These are phyloP conservation scores for Apodemia duryi DNA, from an alignment of 2,888 invertebrate genomes.

Conservation along the genomic window DNA sequence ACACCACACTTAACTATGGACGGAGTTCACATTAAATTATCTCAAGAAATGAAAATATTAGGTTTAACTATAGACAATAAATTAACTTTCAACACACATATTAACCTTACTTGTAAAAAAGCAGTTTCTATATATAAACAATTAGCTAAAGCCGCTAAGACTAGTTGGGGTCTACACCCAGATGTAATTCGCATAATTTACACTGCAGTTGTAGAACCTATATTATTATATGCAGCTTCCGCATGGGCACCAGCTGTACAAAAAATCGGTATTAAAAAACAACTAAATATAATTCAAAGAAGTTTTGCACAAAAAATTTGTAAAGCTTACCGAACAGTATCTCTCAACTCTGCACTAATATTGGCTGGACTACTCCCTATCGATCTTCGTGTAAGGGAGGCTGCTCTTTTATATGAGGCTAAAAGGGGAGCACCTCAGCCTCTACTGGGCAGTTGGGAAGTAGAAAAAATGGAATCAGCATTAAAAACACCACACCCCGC, in stretches of 20 bases:
- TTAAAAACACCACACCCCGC: constrained; percentile 12
- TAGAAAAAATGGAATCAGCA: background rate
- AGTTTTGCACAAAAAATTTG: constrained; percentile 25
- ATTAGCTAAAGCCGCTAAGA: background rate
- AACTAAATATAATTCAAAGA: constrained; percentile 19
- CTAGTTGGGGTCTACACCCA: constrained; percentile 23
- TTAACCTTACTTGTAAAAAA: too few species aligned
- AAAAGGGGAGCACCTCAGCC: constrained; percentile 10
- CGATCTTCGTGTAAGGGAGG: constrained; percentile 30
- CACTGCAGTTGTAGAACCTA: constrained; percentile 24
- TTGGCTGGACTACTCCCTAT: constrained; percentile 10
- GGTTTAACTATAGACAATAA: too few species aligned
- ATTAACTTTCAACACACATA: too few species aligned
- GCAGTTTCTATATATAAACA: too few species aligned
- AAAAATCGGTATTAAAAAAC: constrained; percentile 16
- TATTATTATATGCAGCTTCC: constrained; percentile 26
- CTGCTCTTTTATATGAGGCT: constrained; percentile 19
- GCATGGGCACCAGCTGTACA: constrained; percentile 23
- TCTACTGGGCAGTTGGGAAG: background rate
- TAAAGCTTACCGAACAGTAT: constrained; percentile 28
- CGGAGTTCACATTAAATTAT: too few species aligned
- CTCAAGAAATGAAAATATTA: too few species aligned
- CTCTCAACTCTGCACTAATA: constrained; percentile 26
- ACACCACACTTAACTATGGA: too few species aligned
- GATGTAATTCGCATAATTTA: constrained; percentile 24